Percentiles rank a stretch among this genome's conserved stretches.
phyloP scores from a whole-genome alignment of 2,888 invertebrate genomes.

The Pachydiplax longipennis region DNA sequence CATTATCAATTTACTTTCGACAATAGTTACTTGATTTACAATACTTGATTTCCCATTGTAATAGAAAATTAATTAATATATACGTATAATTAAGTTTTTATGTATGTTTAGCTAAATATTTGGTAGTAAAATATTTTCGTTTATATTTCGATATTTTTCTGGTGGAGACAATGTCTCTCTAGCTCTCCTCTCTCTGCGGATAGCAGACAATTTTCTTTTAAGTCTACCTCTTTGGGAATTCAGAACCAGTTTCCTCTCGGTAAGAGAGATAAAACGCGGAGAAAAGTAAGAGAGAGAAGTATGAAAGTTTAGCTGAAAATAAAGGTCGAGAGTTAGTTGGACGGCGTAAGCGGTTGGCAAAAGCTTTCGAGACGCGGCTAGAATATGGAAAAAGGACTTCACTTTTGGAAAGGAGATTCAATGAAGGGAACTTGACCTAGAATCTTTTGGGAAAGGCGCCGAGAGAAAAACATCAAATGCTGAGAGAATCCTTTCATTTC shows the following conservation, averaged over 20 bases:
- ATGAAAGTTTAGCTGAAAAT: background rate
- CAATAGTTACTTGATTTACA: no score
- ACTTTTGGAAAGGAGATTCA: background rate
- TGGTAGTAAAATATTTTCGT: no score
- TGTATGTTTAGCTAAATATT: no score
- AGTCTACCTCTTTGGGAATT: no score
- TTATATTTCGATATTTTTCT: no score
- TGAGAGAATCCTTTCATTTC: background rate
- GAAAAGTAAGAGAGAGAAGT: background rate
- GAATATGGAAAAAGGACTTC: background rate
- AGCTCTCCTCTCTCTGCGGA: no score
- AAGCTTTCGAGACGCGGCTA: background rate
- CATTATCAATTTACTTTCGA: no score
- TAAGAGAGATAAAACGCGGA: background rate
- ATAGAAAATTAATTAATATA: no score
- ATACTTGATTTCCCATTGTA: no score
- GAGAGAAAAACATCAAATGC: background rate
- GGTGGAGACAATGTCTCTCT: no score
- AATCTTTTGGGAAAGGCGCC: background rate
- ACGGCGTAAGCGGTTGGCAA: background rate
- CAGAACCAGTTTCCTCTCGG: background rate
- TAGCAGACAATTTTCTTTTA: no score
- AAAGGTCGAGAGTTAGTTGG: background rate
- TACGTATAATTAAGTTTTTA: no score
- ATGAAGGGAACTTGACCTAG: background rate